Evolutionary conservation across 2,888 invertebrate genomes (phyloP).

Genomic region (Branchipolynoe longqiensis): DNA sequence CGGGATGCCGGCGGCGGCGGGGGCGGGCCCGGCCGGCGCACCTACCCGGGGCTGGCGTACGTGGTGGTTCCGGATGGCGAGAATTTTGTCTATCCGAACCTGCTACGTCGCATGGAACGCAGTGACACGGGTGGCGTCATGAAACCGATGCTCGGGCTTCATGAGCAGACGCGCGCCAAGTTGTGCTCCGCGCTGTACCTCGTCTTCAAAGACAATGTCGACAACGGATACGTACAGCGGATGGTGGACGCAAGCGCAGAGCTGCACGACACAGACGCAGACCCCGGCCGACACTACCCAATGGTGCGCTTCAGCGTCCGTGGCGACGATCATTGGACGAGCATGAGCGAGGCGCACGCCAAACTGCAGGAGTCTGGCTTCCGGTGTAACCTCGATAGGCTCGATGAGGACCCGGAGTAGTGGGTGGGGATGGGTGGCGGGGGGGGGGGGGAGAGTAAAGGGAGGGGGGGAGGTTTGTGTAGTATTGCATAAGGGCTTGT

Average conservation of each 20-base stretch:
- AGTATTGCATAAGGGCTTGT: too few relatives aligned
- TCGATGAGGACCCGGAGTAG: too few relatives aligned
- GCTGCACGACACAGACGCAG: neutral
- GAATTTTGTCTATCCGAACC: slow-evolving; percentile 43
- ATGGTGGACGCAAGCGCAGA: slow-evolving; percentile 34
- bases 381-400: neutral
- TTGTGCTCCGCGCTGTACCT: slow-evolving; percentile 46
- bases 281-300: neutral
- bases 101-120: slow-evolving; percentile 10
- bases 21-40: slow-evolving; percentile 5
- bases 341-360: slow-evolving; percentile 43
- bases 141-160: slow-evolving; percentile 43
- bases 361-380: slow-evolving; percentile 41
- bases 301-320: slow-evolving; percentile 43
- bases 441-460: too few relatives aligned
- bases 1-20: slow-evolving; percentile 4
- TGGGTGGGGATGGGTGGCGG: too few relatives aligned
- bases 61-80: slow-evolving; percentile 37
- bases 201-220: slow-evolving; percentile 43
- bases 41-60: slow-evolving; percentile 35
- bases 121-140: slow-evolving; percentile 30
- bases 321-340: slow-evolving; percentile 25
- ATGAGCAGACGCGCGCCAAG: slow-evolving; percentile 39
- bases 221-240: slow-evolving; percentile 27
- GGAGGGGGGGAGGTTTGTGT: too few relatives aligned